Conservation (phyloP, 2,113 vertebrate genomes). For the Clinocottus analis region DNA sequence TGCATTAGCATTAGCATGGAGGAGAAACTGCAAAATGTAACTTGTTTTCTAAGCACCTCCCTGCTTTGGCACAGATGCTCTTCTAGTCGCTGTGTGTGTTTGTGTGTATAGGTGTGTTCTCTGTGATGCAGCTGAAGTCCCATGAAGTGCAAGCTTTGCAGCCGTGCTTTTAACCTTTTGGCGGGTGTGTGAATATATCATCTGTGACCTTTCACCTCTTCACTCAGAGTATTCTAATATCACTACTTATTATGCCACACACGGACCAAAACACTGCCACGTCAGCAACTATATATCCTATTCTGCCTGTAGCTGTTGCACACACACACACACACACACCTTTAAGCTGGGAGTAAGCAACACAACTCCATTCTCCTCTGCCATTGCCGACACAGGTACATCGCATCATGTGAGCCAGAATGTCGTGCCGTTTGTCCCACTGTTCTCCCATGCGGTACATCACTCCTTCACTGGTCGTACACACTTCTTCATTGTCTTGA, state of each 20-base stretch:
- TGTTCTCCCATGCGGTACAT: constrained; percentile 96
- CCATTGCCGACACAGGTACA: constrained; percentile 95
- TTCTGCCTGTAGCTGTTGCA: neutral
- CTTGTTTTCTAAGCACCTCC: neutral
- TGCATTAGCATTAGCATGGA: neutral
- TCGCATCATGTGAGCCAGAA: constrained; percentile 95
- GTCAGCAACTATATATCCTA: neutral
- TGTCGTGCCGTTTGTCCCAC: constrained; percentile 96
- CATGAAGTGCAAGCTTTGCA: constrained; percentile 52
- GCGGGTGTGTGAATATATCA: constrained; percentile 32
- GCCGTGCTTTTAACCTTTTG: constrained; percentile 36
- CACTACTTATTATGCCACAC: constrained; percentile 6
- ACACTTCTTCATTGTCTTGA: constrained; percentile 94
- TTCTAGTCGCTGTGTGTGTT: neutral
- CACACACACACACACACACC: constrained; percentile 56
- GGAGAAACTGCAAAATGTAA: neutral
- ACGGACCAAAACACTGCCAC: neutral
- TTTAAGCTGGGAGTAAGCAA: constrained; percentile 92
- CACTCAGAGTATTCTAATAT: constrained; percentile 50
- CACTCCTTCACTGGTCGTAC: constrained; percentile 91
- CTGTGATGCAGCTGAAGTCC: neutral
- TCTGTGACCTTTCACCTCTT: constrained; percentile 66
- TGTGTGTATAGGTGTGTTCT: neutral
- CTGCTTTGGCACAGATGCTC: constrained; percentile 16
- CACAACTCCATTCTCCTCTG: constrained; percentile 95